Base-by-base conservation (phyloP, 1,140 invertebrate genomes). In the Neelides sp. region DNA sequence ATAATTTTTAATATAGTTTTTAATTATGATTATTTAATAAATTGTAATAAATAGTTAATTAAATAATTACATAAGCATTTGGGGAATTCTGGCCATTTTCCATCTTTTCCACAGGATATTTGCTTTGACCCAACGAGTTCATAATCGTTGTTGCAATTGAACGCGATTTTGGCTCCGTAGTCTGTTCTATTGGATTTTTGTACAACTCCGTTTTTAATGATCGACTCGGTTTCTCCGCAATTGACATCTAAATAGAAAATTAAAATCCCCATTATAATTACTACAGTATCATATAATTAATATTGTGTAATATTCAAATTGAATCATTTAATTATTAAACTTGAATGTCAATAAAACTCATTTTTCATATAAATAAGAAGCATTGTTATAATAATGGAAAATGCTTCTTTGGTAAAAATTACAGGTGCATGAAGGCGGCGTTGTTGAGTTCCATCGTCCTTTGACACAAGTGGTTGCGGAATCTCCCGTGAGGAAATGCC, bases 361-460 rank as follows among this genome's bases (percentile, higher is more conserved):
- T n/a, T n/a, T n/a, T n/a, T n/a, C n/a, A 27, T 2, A 35, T 40
- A 27, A 44, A 49, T 46, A 44, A 47, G 32, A 12, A 12, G 12
- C 8, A 40, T 13, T 10, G 12, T 40, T 40, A 40, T 17, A 40
- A 8, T 19, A 23, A 48, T 20, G 30, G 35, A 52, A 48, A 42
- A 30, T 43, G 20, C 28, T 44, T 32, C n/a, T 50, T 36, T 22
- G 46, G 30, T 54, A n/a, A 36, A 39, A 73, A 76, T 78, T 73
- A 90, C 85, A 89, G 78, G 86, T 85, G 66, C 88, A 92, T 37
- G 76, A n/a, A n/a, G n/a, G 76, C 2, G 86, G 85, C 2, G 85
- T 75, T 1, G 64, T 59, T 12, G 80, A 83, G 40, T 78, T 81
- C 87, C 87, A 93, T 59, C 84, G 81, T 12, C 87, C 87, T 1